phyloP scores from a whole-genome alignment of 2,797 vertebrate species.

The Danio aesculapii region DNA sequence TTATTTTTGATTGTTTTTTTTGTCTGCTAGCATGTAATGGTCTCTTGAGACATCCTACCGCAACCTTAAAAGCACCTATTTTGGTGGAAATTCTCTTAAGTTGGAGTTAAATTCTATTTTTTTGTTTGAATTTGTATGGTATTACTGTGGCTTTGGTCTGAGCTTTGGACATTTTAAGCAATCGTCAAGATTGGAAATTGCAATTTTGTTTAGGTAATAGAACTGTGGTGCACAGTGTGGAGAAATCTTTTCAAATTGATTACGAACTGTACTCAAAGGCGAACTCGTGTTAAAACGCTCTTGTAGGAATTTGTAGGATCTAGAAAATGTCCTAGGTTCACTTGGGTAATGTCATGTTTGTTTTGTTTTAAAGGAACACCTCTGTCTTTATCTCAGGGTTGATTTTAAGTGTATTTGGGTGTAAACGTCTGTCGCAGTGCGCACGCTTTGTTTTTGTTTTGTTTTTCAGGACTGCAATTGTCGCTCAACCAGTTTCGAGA shows the following conservation, averaged over 20 bases:
- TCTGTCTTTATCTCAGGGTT: conserved; percentile 48
- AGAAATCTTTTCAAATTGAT: neutral
- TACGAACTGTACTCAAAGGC: neutral
- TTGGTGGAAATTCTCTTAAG: conserved; percentile 84
- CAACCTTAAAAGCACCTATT: conserved; percentile 85
- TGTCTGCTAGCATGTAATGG: conserved; percentile 41
- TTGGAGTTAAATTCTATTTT: conserved; percentile 45
- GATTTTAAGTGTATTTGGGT: conserved; percentile 45
- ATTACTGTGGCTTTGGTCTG: conserved; percentile 71
- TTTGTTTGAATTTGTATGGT: conserved; percentile 75
- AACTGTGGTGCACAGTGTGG: conserved; percentile 31
- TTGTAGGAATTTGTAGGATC: neutral
- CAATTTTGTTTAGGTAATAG: conserved; percentile 18
- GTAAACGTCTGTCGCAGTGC: neutral
- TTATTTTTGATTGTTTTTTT: conserved; percentile 49
- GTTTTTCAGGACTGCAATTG: conserved; percentile 16
- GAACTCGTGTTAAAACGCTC: neutral
- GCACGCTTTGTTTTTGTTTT: neutral
- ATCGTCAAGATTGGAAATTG: conserved; percentile 85
- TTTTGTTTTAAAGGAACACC: conserved; percentile 7
- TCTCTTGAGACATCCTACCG: conserved; percentile 86
- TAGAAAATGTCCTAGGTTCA: neutral
- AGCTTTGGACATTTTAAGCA: conserved; percentile 80
- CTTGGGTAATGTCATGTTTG: neutral
- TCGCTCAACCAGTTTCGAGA: conserved; percentile 14